phyloP scores from a whole-genome alignment of 2,888 invertebrate species.

The Fragum whitleyi region DNA sequence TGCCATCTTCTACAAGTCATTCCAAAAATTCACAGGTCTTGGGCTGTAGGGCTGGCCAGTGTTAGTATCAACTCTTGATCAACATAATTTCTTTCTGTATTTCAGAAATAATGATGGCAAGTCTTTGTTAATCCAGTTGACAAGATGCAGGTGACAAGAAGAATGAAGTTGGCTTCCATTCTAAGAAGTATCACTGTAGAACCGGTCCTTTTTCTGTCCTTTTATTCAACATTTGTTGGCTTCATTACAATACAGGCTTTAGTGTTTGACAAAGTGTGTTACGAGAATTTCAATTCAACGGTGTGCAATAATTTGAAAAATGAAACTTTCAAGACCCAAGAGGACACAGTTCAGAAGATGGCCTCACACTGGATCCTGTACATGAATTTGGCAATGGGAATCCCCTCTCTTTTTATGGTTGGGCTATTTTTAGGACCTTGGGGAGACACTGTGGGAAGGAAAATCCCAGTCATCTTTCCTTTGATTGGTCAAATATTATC shows the following conservation, averaged over 20 bases:
- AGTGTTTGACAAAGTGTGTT: constrained; percentile 85
- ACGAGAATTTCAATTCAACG: constrained; percentile 63
- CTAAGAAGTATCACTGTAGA: constrained; percentile 89
- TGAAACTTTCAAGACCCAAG: constrained; percentile 65
- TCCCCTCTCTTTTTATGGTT: constrained; percentile 80
- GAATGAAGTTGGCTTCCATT: not conserved
- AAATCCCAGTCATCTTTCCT: constrained; percentile 85
- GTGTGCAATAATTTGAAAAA: constrained; percentile 72
- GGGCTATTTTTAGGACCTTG: constrained; percentile 83
- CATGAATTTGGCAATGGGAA: constrained; percentile 81
- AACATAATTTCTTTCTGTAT: no score
- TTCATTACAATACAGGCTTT: constrained; percentile 85
- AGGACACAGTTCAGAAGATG: constrained; percentile 80
- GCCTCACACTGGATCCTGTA: constrained; percentile 83
- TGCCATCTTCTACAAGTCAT: no score
- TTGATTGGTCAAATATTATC: constrained; percentile 83
- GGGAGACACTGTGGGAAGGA: constrained; percentile 85
- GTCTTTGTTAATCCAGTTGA: no score
- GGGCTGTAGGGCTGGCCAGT: no score
- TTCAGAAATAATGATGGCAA: no score
- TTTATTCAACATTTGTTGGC: constrained; percentile 90
- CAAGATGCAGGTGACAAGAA: constrained; percentile 7
- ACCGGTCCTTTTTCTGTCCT: constrained; percentile 94
- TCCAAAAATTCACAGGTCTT: no score
- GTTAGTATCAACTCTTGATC: no score